These are phyloP conservation scores for Argyrosomus japonicus DNA, from an alignment of 2,113 vertebrate genomes.

Conservation along the genomic window DNA sequence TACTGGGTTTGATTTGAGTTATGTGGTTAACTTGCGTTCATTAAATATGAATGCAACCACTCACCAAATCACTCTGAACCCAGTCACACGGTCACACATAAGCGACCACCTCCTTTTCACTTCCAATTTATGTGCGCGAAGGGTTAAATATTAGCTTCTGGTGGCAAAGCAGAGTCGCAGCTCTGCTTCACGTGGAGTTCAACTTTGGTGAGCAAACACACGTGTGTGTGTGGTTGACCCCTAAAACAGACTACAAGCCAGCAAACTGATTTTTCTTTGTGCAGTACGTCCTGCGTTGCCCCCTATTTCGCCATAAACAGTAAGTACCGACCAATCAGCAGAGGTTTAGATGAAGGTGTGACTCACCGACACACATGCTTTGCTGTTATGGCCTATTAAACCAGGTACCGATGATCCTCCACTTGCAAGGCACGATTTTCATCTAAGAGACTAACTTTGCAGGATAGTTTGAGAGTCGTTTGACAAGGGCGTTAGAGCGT, in stretches of 20 bases:
- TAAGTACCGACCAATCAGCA: background rate
- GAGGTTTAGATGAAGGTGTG: background rate
- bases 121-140: too few relatives aligned
- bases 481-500: background rate
- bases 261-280: too few relatives aligned
- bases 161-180: too few relatives aligned
- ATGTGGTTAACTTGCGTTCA: background rate
- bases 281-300: too few relatives aligned
- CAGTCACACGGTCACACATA: background rate
- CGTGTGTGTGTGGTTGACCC: too few relatives aligned
- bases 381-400: background rate
- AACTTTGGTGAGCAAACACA: too few relatives aligned
- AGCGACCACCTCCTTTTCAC: too few relatives aligned
- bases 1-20: background rate
- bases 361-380: background rate
- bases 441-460: background rate
- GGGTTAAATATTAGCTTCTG: too few relatives aligned
- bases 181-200: too few relatives aligned
- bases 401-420: background rate
- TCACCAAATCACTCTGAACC: background rate
- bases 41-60: background rate
- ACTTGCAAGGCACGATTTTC: background rate
- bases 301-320: too few relatives aligned
- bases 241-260: too few relatives aligned
- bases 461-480: background rate